These are phyloP conservation scores for Heteromyza rotundicornis DNA, from an alignment of 2,888 invertebrate species.

Conservation along the genomic window DNA sequence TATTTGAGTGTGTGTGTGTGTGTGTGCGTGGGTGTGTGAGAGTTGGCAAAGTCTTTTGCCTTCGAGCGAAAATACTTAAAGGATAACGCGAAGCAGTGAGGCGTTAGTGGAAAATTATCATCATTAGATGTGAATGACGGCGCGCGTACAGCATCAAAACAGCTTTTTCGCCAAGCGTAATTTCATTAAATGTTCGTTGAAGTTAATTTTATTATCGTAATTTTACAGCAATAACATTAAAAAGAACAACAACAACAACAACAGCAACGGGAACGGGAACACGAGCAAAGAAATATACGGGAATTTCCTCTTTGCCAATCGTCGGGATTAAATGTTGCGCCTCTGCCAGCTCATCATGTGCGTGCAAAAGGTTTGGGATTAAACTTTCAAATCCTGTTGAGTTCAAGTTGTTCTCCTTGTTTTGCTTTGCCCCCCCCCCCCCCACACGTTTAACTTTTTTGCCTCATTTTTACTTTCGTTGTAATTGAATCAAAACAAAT, in stretches of 20 bases:
- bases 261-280: background rate
- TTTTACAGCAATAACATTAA: background rate
- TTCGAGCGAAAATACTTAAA: background rate
- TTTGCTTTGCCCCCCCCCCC: background rate
- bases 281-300: background rate
- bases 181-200: background rate
- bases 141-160: background rate
- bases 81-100: conserved; percentile 1
- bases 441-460: background rate
- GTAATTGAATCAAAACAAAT: background rate
- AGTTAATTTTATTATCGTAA: conserved; percentile 4
- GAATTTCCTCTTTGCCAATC: background rate
- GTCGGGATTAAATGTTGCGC: background rate
- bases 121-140: background rate
- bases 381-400: background rate
- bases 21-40: background rate
- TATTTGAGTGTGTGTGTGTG: background rate
- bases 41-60: background rate
- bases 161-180: background rate
- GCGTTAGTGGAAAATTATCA: background rate
- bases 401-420: background rate
- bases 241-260: background rate
- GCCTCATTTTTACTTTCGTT: background rate
- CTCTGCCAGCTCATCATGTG: too few species aligned
- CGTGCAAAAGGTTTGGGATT: background rate